Percentiles rank a stretch among this genome's conserved stretches.
Evolutionary conservation across 2,113 vertebrate species (phyloP).

Genomic region (Scomber scombrus): DNA sequence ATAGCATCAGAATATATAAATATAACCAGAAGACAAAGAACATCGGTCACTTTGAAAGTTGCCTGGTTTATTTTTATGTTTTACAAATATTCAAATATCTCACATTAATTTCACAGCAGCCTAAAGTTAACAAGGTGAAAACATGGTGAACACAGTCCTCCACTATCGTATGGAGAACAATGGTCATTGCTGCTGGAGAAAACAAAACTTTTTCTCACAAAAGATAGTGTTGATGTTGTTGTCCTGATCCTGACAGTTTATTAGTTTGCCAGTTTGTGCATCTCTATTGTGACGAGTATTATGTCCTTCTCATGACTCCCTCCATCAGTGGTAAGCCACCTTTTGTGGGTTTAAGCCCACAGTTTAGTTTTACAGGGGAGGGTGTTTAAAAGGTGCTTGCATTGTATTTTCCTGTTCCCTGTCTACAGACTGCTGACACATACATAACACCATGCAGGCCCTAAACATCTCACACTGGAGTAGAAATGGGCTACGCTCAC

Average conservation of each 20-base stretch:
- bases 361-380: conserved; percentile 68
- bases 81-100: neutral
- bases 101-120: neutral
- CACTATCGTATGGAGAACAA: neutral
- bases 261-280: conserved; percentile 53
- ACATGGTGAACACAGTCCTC: neutral
- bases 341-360: conserved; percentile 78
- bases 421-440: conserved; percentile 80
- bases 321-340: conserved; percentile 67
- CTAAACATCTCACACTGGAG: conserved; percentile 48
- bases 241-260: conserved; percentile 21
- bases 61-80: neutral
- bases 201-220: neutral
- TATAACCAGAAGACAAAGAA: neutral
- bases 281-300: conserved; percentile 73
- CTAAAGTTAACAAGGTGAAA: neutral
- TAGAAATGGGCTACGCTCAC: neutral
- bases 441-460: conserved; percentile 53
- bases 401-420: conserved; percentile 73
- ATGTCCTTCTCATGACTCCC: conserved; percentile 51
- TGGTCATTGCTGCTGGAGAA: neutral
- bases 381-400: conserved; percentile 80
- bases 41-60: neutral
- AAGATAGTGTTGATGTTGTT: neutral
- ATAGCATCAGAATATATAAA: neutral